A percentile compares a stretch with the other conserved stretches of the same genome.
phyloP scores from a whole-genome alignment of 2,113 vertebrate genomes.

The Heterotilapia buettikoferi region DNA sequence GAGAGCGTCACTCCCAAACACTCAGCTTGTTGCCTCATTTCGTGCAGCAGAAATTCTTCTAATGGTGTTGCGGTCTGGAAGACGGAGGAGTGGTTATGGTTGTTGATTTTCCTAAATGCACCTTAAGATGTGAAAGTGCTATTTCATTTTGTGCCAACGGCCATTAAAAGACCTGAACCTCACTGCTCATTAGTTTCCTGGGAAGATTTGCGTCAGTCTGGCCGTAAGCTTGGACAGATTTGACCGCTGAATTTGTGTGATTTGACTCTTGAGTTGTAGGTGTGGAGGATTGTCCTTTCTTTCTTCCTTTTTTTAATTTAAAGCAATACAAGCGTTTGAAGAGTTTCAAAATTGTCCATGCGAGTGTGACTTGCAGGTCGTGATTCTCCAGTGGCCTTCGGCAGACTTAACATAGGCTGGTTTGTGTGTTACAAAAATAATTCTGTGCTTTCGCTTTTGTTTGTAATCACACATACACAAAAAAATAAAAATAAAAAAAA shows the following conservation, averaged over 20 bases:
- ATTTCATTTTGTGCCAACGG: neutral
- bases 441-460: neutral
- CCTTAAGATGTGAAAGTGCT: neutral
- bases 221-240: neutral
- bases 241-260: neutral
- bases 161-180: neutral
- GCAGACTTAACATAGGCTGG: conserved; percentile 39
- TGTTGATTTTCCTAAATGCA: neutral
- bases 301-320: neutral
- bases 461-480: neutral
- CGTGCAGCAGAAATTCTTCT: neutral
- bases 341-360: conserved; percentile 8
- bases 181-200: neutral
- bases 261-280: neutral
- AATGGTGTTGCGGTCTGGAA: neutral
- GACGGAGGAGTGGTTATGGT: neutral
- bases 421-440: neutral
- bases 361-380: neutral
- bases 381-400: conserved; percentile 35
- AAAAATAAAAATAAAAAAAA: neutral
- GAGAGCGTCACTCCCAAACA: neutral
- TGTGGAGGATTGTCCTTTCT: neutral
- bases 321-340: conserved; percentile 56
- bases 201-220: neutral
- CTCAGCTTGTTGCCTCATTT: neutral